Conservation (phyloP, 1,140 invertebrate genomes). For the Platyscapa corneri region DNA sequence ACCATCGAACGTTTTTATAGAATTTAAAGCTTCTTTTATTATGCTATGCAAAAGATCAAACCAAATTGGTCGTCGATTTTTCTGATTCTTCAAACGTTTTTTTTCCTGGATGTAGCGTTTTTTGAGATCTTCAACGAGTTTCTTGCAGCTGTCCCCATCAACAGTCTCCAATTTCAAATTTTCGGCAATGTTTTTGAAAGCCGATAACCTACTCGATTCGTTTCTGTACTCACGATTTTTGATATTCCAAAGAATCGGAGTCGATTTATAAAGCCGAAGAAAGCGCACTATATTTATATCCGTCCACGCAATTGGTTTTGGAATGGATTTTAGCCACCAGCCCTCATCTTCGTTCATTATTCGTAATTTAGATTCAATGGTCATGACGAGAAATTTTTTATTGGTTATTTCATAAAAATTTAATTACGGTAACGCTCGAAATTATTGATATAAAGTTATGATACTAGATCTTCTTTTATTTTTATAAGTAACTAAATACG, state of each 20-base stretch:
- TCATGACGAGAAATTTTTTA: neutral
- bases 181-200: neutral
- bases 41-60: neutral
- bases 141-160: neutral
- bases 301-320: conserved; percentile 6
- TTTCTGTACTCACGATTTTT: neutral
- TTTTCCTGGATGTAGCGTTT: neutral
- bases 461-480: neutral
- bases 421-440: neutral
- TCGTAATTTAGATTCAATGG: neutral
- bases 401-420: neutral
- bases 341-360: neutral
- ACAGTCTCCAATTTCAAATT: conserved; percentile 2
- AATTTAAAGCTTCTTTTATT: neutral
- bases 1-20: no score
- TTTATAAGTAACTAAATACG: neutral
- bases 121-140: conserved; percentile 17
- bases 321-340: conserved; percentile 18
- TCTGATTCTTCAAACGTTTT: neutral
- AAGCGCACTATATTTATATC: conserved; percentile 42
- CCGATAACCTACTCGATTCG: neutral
- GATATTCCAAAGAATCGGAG: conserved; percentile 12
- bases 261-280: neutral
- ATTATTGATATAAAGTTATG: neutral
- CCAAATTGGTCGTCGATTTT: neutral